phyloP scores from a whole-genome alignment of 2,113 vertebrate genomes.

The Actenoides lindsayi region DNA sequence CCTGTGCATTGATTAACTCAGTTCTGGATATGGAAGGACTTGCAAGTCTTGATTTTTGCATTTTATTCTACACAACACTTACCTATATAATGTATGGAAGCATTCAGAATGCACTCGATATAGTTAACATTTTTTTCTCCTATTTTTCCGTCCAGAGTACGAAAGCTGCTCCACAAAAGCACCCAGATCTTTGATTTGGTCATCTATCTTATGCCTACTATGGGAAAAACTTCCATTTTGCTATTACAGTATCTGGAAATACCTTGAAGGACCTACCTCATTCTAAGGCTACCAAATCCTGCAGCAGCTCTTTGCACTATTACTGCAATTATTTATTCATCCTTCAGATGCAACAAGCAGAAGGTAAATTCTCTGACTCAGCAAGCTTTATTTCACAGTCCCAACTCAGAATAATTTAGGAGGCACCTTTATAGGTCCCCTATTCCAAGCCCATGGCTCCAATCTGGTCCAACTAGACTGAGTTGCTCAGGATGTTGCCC shows the following conservation, averaged over 20 bases:
- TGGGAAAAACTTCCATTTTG: background rate
- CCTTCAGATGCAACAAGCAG: background rate
- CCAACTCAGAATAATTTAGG: background rate
- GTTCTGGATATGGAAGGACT: background rate
- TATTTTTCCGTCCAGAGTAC: background rate
- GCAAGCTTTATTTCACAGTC: background rate
- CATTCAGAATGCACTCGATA: background rate
- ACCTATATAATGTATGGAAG: background rate
- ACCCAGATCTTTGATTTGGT: background rate
- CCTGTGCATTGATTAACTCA: background rate
- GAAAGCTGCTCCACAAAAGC: background rate
- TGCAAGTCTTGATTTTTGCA: background rate
- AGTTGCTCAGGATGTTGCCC: background rate
- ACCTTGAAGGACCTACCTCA: background rate
- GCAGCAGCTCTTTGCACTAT: background rate
- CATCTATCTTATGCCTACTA: background rate
- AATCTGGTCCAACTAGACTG: background rate
- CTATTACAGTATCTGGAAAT: background rate
- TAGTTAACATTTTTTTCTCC: background rate
- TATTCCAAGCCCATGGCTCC: fast-evolving
- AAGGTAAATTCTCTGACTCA: background rate
- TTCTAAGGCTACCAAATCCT: background rate
- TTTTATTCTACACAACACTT: background rate
- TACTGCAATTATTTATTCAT: background rate
- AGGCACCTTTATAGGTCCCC: background rate